Percentiles rank a stretch among this genome's conserved stretches.
phyloP scores from a whole-genome alignment of 2,888 invertebrate genomes.

The Sericinus montela region DNA sequence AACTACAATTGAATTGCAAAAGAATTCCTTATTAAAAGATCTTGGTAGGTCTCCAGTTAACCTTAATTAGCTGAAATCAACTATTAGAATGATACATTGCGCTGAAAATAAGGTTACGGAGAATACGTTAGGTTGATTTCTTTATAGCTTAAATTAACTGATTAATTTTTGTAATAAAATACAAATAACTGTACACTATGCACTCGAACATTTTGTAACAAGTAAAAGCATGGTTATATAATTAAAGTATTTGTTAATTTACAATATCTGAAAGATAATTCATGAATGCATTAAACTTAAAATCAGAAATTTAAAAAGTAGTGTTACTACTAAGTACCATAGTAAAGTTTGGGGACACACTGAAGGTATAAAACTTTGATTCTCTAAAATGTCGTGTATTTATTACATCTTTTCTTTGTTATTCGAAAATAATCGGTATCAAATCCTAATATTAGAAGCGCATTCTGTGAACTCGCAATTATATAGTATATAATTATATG shows the following conservation, averaged over 20 bases:
- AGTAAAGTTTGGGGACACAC: not conserved
- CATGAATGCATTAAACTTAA: not conserved
- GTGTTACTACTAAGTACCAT: not conserved
- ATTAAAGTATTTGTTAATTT: not conserved
- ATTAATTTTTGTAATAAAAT: not conserved
- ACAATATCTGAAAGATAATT: not conserved
- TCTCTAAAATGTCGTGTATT: constrained; percentile 6
- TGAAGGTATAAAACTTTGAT: constrained; percentile 17
- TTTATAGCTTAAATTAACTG: not conserved
- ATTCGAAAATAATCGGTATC: constrained; percentile 28
- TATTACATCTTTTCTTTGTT: constrained; percentile 6
- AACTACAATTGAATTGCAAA: too few species aligned
- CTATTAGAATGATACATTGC: too few species aligned
- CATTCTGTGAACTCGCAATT: constrained; percentile 44
- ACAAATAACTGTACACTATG: constrained; percentile 1
- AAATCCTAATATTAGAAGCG: constrained; percentile 58
- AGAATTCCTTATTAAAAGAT: not conserved
- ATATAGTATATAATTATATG: constrained; percentile 30
- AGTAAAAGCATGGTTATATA: not conserved
- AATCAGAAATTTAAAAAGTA: not conserved
- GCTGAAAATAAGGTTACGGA: too few species aligned
- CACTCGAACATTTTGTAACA: not conserved
- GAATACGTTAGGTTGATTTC: not conserved
- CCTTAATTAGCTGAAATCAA: not conserved
- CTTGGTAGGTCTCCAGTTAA: too few species aligned